These are phyloP conservation scores for Clarias fuscus DNA, from an alignment of 2,797 vertebrate genomes.

Conservation along the genomic window DNA sequence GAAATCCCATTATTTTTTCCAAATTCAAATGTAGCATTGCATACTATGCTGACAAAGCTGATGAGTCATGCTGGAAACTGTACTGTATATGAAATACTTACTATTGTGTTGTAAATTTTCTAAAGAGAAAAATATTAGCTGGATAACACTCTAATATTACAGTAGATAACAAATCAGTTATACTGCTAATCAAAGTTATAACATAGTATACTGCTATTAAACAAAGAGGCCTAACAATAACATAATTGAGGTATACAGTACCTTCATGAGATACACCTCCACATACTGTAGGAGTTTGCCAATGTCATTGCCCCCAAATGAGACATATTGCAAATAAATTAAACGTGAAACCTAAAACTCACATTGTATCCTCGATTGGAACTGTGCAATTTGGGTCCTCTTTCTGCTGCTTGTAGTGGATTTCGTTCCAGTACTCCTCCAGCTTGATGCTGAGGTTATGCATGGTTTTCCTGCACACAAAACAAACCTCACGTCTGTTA, in stretches of 20 bases:
- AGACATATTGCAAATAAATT: neutral
- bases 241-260: neutral
- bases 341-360: constrained; percentile 51
- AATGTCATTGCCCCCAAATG: neutral
- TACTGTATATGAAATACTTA: neutral
- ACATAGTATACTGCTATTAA: neutral
- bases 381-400: constrained; percentile 65
- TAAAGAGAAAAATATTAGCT: neutral
- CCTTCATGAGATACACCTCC: neutral
- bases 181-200: neutral
- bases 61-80: neutral
- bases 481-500: neutral
- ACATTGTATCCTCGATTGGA: constrained; percentile 79
- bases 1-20: neutral
- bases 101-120: neutral
- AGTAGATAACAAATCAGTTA: neutral
- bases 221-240: neutral
- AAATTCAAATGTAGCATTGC: neutral
- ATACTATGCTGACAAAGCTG: neutral
- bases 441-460: constrained; percentile 82
- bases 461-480: constrained; percentile 80
- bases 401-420: constrained; percentile 70
- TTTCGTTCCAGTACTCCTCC: constrained; percentile 92
- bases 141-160: neutral
- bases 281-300: neutral